Evolutionary conservation across 2,888 invertebrate genomes (phyloP).

Genomic region (Brenthis daphne): DNA sequence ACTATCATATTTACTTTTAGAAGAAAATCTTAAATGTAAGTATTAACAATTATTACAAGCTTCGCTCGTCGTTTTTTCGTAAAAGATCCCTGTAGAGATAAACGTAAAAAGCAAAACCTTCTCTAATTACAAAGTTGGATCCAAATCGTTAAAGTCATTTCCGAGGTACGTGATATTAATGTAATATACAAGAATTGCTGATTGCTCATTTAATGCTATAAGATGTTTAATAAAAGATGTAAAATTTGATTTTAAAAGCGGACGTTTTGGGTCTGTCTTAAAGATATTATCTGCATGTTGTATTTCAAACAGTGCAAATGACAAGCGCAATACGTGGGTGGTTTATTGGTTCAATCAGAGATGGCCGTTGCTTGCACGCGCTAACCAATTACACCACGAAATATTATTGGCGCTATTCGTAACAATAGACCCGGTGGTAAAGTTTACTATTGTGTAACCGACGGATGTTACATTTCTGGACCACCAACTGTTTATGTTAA

Average conservation of each 20-base stretch:
- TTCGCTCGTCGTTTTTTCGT: too few relatives aligned
- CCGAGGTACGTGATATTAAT: too few relatives aligned
- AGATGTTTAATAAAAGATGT: background rate
- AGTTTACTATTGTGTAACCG: slow-evolving; percentile 41
- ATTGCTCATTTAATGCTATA: too few relatives aligned
- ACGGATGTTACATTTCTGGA: slow-evolving; percentile 43
- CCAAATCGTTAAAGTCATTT: too few relatives aligned
- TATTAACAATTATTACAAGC: too few relatives aligned
- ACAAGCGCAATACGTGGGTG: slow-evolving; percentile 62
- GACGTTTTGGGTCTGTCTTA: slow-evolving; percentile 10
- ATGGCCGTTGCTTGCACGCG: slow-evolving; percentile 72
- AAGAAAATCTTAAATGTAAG: too few relatives aligned
- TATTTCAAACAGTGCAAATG: slow-evolving; percentile 48
- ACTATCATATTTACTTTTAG: too few relatives aligned
- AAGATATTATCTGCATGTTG: slow-evolving; percentile 27
- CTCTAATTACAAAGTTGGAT: too few relatives aligned
- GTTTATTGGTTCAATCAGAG: slow-evolving; percentile 74
- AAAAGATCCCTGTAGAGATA: too few relatives aligned
- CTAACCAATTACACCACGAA: slow-evolving; percentile 51
- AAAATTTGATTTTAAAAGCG: slow-evolving; percentile 13
- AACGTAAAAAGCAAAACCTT: too few relatives aligned
- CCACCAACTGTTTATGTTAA: slow-evolving; percentile 43
- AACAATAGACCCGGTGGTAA: slow-evolving; percentile 49
- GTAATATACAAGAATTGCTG: too few relatives aligned
- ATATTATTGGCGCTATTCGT: slow-evolving; percentile 71